phyloP scores from a whole-genome alignment of 2,888 invertebrate genomes.

The Heliconius hortense region DNA sequence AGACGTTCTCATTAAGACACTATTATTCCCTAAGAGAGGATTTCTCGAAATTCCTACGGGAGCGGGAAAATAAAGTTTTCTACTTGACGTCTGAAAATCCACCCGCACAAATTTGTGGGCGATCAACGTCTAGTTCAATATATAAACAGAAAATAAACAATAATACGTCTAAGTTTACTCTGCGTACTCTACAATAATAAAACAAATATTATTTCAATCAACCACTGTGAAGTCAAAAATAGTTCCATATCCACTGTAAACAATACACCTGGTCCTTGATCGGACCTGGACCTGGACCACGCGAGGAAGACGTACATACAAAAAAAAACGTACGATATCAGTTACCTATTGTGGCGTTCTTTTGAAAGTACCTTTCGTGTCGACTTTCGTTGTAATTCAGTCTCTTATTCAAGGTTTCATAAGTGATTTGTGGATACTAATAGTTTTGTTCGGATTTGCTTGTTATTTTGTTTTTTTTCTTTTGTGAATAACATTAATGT shows the following conservation, averaged over 20 bases:
- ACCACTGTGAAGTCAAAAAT: not conserved
- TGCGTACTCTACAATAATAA: not conserved
- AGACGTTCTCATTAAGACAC: too few relatives aligned
- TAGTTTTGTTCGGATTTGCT: not conserved
- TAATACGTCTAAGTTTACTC: not conserved
- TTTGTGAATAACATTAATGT: not conserved
- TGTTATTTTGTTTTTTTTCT: not conserved
- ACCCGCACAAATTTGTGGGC: too few relatives aligned
- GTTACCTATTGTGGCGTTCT: constrained; percentile 41
- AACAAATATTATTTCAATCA: not conserved
- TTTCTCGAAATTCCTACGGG: too few relatives aligned
- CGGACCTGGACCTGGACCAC: not conserved
- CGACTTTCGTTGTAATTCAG: constrained; percentile 41
- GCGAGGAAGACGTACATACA: constrained; percentile 9
- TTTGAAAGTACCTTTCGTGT: constrained; percentile 40
- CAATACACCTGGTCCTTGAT: constrained; percentile 7
- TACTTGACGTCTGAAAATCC: too few relatives aligned
- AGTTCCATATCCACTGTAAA: not conserved
- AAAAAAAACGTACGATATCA: constrained; percentile 37
- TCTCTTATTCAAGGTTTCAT: constrained; percentile 35
- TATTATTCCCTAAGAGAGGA: too few relatives aligned
- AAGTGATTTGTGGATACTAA: constrained; percentile 4
- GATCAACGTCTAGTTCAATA: too few relatives aligned
- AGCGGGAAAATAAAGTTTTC: too few relatives aligned
- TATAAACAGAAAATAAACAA: not conserved